Conservation (phyloP, 2,888 invertebrate species). For the Doris montereyensis region DNA sequence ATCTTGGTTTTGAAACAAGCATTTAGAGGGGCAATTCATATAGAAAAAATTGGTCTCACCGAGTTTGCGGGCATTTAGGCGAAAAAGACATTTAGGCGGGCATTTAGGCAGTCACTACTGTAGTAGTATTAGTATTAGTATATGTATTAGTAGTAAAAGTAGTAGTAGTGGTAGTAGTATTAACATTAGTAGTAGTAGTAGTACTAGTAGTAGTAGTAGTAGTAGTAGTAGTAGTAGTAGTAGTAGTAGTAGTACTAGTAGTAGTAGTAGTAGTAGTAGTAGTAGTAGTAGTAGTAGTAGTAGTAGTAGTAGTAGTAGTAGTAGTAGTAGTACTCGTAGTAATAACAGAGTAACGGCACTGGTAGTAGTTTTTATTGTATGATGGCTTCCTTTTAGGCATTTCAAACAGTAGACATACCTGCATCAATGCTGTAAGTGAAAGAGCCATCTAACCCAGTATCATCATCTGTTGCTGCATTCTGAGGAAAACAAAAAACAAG, state of each 20-base stretch:
- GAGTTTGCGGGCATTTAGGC: too few relatives aligned
- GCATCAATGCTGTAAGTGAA: conserved; percentile 51
- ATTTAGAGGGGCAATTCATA: too few relatives aligned
- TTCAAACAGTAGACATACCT: too few relatives aligned
- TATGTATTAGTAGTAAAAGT: neutral
- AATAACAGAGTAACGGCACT: neutral
- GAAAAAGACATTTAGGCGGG: neutral
- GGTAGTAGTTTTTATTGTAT: too few relatives aligned
- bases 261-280: neutral
- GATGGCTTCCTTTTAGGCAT: too few relatives aligned
- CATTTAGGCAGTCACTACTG: neutral
- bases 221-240: neutral
- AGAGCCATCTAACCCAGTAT: conserved; percentile 52
- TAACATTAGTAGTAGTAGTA: neutral
- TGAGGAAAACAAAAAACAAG: neutral
- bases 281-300: neutral
- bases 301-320: neutral
- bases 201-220: neutral
- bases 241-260: neutral
- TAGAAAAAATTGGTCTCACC: too few relatives aligned
- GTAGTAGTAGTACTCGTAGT: neutral
- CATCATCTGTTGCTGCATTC: conserved; percentile 50
- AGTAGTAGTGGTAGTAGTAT: neutral
- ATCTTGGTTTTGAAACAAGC: too few relatives aligned
- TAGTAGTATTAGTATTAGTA: neutral